Conservation (phyloP, 2,888 invertebrate genomes). For the Abrostola triplasia region DNA sequence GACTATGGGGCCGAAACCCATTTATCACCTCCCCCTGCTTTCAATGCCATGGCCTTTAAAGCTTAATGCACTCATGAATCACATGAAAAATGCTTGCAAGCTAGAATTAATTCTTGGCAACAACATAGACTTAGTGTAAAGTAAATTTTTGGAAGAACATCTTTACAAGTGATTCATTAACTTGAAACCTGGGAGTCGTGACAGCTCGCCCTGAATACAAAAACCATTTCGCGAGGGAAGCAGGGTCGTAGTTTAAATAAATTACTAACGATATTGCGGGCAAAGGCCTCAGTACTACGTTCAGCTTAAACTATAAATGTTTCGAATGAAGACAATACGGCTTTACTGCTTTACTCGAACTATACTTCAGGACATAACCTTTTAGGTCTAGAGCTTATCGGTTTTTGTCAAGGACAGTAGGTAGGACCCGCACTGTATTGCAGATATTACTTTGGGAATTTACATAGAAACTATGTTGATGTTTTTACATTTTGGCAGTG, state of each 20-base stretch:
- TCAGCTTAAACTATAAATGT: conserved; percentile 30
- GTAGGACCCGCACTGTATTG: not conserved
- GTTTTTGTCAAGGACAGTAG: conserved; percentile 13
- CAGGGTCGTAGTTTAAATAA: conserved; percentile 43
- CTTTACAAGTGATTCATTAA: conserved; percentile 38
- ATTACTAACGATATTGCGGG: conserved; percentile 37
- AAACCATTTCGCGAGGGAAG: conserved; percentile 28
- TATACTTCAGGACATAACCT: conserved; percentile 17
- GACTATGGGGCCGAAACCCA: conserved; percentile 19
- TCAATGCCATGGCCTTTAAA: conserved; percentile 31
- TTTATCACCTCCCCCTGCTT: conserved; percentile 31
- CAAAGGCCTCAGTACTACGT: not conserved
- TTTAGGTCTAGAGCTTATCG: conserved; percentile 10
- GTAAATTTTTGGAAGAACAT: not conserved
- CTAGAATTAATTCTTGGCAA: conserved; percentile 15
- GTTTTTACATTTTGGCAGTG: not conserved
- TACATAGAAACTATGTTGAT: not conserved
- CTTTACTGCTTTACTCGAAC: conserved; percentile 22
- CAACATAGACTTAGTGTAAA: not conserved
- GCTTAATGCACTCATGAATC: conserved; percentile 35
- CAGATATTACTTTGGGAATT: not conserved
- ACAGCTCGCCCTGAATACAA: conserved; percentile 34
- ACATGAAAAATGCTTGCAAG: not conserved
- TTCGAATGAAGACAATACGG: conserved; percentile 17
- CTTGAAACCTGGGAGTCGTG: conserved; percentile 21